phyloP scores from a whole-genome alignment of 2,888 invertebrate genomes.

The Mythimna loreyi region DNA sequence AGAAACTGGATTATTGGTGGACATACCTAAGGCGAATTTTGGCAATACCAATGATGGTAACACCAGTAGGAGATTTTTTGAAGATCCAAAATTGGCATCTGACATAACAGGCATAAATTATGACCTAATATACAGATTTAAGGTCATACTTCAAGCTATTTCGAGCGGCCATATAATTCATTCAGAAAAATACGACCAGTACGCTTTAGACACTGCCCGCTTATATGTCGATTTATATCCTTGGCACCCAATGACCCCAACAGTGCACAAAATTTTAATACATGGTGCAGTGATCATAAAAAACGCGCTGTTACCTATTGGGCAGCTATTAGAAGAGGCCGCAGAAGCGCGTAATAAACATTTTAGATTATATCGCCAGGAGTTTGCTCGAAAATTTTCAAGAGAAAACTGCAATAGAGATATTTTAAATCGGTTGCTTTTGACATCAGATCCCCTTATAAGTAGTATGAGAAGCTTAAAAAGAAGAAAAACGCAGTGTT shows the following conservation, averaged over 20 bases:
- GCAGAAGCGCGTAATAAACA: slow-evolving; percentile 63
- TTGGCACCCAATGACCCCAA: neutral
- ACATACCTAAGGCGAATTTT: slow-evolving; percentile 1
- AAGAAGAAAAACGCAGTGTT: slow-evolving; percentile 1
- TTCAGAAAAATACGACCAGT: neutral
- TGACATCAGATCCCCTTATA: neutral
- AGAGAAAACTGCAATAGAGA: neutral
- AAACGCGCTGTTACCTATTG: slow-evolving; percentile 66
- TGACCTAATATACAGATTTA: neutral
- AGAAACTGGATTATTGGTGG: slow-evolving; percentile 6
- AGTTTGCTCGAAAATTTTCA: slow-evolving; percentile 12
- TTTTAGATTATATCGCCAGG: slow-evolving; percentile 55
- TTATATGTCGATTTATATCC: neutral
- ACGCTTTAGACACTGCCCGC: neutral
- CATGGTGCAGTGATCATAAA: slow-evolving; percentile 25
- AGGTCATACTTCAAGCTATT: neutral
- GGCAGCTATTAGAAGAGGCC: slow-evolving; percentile 68
- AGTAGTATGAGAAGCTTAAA: neutral
- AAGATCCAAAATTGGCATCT: neutral
- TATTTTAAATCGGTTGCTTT: slow-evolving; percentile 1
- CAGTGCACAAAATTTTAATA: neutral
- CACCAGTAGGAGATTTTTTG: slow-evolving; percentile 7
- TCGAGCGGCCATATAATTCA: neutral
- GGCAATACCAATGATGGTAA: slow-evolving; percentile 6
- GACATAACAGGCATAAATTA: slow-evolving; percentile 6